Conservation (phyloP, 2,888 invertebrate species). For the Sesia bembeciformis region DNA sequence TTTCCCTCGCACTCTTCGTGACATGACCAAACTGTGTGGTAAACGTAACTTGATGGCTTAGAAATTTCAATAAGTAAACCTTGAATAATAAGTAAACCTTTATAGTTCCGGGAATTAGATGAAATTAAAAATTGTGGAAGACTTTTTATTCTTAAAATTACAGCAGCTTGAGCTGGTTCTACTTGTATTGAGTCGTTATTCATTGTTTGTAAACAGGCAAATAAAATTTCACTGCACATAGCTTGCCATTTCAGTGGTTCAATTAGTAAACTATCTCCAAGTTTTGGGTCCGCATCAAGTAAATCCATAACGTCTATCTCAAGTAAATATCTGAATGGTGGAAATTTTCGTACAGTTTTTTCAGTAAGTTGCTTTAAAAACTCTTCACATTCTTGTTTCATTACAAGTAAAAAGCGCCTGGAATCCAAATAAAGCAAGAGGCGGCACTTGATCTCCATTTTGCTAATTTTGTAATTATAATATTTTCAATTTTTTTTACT, state of each 20-base stretch:
- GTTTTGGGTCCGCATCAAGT: constrained; percentile 31
- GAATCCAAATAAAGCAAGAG: constrained; percentile 53
- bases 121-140: constrained; percentile 25
- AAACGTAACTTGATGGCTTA: constrained; percentile 42
- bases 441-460: constrained; percentile 18
- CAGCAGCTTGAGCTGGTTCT: constrained; percentile 35
- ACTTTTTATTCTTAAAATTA: constrained; percentile 37
- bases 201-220: constrained; percentile 35
- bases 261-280: constrained; percentile 34
- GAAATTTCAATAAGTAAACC: constrained; percentile 41
- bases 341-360: constrained; percentile 37
- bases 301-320: constrained; percentile 53
- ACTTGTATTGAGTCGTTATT: constrained; percentile 21
- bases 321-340: constrained; percentile 40
- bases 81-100: constrained; percentile 31
- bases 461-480: background rate
- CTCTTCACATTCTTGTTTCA: constrained; percentile 33
- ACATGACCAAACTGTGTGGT: constrained; percentile 61
- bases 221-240: constrained; percentile 43
- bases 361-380: constrained; percentile 34
- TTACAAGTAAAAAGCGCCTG: constrained; percentile 33
- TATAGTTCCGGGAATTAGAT: constrained; percentile 24
- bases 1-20: constrained; percentile 62
- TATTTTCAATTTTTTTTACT: no score
- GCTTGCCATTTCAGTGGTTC: constrained; percentile 46